Percentiles rank a stretch among this genome's conserved stretches.
Conservation (phyloP, 2,113 vertebrate genomes). For the Hemicordylus capensis region DNA sequence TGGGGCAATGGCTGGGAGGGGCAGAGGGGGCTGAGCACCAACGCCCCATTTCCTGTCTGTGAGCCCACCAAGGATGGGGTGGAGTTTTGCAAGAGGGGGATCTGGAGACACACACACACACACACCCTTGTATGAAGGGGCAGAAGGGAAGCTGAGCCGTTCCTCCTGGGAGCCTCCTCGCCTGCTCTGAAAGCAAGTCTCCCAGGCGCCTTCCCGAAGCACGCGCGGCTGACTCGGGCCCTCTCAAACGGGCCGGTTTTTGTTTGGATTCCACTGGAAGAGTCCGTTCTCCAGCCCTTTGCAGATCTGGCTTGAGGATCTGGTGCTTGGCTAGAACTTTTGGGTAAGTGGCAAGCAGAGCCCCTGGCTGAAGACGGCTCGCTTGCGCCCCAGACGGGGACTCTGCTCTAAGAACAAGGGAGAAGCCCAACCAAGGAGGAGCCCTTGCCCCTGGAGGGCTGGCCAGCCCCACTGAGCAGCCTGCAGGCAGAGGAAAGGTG, state of each 20-base stretch:
- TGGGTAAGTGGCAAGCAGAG: too few relatives aligned
- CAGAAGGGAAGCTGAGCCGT: background rate
- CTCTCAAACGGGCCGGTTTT: background rate
- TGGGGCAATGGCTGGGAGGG: too few relatives aligned
- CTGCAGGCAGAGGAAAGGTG: constrained; percentile 74
- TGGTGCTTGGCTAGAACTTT: too few relatives aligned
- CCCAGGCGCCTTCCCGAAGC: background rate
- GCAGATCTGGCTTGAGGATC: background rate
- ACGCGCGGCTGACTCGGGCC: background rate
- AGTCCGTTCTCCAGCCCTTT: too few relatives aligned
- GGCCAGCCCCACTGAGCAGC: constrained; percentile 66
- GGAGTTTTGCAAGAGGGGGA: too few relatives aligned
- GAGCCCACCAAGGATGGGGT: too few relatives aligned
- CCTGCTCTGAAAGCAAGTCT: too few relatives aligned
- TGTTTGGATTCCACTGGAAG: background rate
- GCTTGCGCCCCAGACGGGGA: constrained; percentile 31
- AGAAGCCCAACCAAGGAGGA: constrained; percentile 63
- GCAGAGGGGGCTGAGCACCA: too few relatives aligned
- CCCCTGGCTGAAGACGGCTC: too few relatives aligned
- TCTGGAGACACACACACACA: too few relatives aligned
- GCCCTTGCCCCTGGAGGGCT: constrained; percentile 42
- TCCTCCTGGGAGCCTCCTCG: too few relatives aligned
- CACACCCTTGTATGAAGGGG: too few relatives aligned
- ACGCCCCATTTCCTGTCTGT: background rate
- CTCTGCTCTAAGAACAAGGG: constrained; percentile 41